Percentiles rank a stretch among this genome's conserved stretches.
Conservation (phyloP, 2,888 invertebrate species). For the Caenorhabditis sinica region DNA sequence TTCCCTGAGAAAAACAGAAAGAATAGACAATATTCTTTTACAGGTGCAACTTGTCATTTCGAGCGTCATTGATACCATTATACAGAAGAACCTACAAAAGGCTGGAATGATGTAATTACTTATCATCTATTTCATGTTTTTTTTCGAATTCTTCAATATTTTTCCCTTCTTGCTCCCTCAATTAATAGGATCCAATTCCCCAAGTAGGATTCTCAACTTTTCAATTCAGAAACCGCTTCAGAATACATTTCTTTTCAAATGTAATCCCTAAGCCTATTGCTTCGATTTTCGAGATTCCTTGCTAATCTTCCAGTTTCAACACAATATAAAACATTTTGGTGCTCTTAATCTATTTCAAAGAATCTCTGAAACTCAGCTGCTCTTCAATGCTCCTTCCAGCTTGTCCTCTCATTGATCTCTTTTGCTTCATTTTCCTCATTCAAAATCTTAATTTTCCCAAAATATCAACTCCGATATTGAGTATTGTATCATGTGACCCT, state of each 20-base stretch:
- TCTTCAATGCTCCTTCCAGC: background rate
- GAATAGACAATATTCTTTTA: background rate
- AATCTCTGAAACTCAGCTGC: background rate
- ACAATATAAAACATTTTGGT: too few species aligned
- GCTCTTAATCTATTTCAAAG: too few species aligned
- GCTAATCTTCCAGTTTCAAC: too few species aligned
- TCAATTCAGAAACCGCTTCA: constrained; percentile 16
- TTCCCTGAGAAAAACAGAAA: background rate
- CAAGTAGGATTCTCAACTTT: constrained; percentile 41
- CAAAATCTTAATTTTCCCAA: background rate
- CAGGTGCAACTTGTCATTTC: constrained; percentile 83
- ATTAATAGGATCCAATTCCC: constrained; percentile 48
- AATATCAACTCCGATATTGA: constrained; percentile 6
- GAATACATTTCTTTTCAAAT: background rate
- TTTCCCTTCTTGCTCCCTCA: background rate
- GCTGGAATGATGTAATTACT: constrained; percentile 83
- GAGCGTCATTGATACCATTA: constrained; percentile 82
- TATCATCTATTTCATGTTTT: constrained; percentile 4
- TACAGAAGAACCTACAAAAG: constrained; percentile 83
- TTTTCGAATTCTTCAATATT: background rate
- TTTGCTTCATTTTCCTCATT: background rate
- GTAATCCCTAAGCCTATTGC: too few species aligned
- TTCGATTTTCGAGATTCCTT: too few species aligned
- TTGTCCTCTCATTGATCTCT: background rate
- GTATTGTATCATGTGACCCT: constrained; percentile 13